A percentile compares a stretch with the other conserved stretches of the same genome.
phyloP scores from a whole-genome alignment of 2,888 invertebrate species.

The Acanthosepion esculentum region DNA sequence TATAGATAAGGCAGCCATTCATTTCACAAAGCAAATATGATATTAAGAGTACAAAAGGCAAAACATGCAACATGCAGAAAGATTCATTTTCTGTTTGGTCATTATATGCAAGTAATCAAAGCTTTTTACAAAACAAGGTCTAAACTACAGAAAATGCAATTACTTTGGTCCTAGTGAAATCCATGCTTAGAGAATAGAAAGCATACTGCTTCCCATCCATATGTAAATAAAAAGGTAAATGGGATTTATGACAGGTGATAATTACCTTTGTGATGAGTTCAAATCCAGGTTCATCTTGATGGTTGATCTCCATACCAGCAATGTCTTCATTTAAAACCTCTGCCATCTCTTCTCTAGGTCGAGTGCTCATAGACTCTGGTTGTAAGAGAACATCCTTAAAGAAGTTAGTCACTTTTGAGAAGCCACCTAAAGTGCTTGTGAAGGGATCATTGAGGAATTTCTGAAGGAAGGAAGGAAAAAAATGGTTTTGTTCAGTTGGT shows the following conservation, averaged over 20 bases:
- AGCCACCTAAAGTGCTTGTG: conserved; percentile 88
- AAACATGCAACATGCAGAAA: neutral
- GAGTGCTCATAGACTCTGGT: conserved; percentile 60
- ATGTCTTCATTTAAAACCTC: conserved; percentile 70
- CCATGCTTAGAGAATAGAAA: neutral
- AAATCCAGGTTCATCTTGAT: conserved; percentile 75
- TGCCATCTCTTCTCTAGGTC: conserved; percentile 79
- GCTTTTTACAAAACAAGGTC: neutral
- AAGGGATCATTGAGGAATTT: conserved; percentile 82
- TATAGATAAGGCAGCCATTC: too few species aligned
- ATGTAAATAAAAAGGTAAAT: neutral
- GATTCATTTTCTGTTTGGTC: neutral
- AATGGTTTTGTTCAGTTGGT: neutral
- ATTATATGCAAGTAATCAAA: neutral
- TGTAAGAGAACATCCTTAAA: conserved; percentile 78
- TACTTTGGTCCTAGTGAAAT: neutral
- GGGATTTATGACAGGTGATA: neutral
- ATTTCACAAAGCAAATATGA: neutral
- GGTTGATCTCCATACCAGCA: conserved; percentile 72
- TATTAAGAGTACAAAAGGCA: neutral
- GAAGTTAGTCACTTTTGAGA: conserved; percentile 89
- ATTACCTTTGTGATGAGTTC: conserved; percentile 75
- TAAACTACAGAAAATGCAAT: neutral
- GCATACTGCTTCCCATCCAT: neutral
- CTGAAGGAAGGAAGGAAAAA: conserved; percentile 67